phyloP scores from a whole-genome alignment of 2,888 invertebrate species.

The Pheosia gnoma region DNA sequence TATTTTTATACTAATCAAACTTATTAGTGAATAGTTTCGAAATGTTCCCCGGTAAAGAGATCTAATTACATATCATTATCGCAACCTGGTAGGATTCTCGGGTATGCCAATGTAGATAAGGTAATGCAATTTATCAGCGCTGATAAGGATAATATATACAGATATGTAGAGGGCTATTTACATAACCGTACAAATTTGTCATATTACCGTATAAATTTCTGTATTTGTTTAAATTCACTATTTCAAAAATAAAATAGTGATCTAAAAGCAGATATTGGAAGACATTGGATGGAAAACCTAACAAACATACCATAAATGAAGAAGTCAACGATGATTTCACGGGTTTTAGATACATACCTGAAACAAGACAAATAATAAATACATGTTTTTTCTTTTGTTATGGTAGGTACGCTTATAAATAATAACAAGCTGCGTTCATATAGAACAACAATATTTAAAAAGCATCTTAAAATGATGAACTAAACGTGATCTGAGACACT shows the following conservation, averaged over 20 bases:
- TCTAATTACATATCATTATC: conserved; percentile 18
- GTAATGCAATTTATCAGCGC: too few species aligned
- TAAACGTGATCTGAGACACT: conserved; percentile 28
- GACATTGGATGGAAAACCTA: too few species aligned
- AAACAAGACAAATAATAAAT: conserved; percentile 37
- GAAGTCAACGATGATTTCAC: background rate
- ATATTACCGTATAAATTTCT: too few species aligned
- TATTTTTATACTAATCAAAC: conserved; percentile 40
- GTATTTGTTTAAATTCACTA: too few species aligned
- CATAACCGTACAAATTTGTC: too few species aligned
- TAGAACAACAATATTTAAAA: background rate
- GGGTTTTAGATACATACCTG: conserved; percentile 50
- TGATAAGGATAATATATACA: too few species aligned
- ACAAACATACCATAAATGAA: background rate
- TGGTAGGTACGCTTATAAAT: background rate
- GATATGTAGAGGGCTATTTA: too few species aligned
- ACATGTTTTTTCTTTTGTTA: background rate
- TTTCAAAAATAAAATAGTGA: too few species aligned
- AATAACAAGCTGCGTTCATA: background rate
- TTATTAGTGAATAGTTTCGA: conserved; percentile 18
- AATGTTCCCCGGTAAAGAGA: conserved; percentile 20
- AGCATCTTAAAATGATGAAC: conserved; percentile 8
- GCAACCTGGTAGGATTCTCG: background rate
- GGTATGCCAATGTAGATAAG: background rate
- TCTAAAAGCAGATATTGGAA: too few species aligned